Evolutionary conservation across 2,113 vertebrate species (phyloP).

Genomic region (Actenoides hombroni): DNA sequence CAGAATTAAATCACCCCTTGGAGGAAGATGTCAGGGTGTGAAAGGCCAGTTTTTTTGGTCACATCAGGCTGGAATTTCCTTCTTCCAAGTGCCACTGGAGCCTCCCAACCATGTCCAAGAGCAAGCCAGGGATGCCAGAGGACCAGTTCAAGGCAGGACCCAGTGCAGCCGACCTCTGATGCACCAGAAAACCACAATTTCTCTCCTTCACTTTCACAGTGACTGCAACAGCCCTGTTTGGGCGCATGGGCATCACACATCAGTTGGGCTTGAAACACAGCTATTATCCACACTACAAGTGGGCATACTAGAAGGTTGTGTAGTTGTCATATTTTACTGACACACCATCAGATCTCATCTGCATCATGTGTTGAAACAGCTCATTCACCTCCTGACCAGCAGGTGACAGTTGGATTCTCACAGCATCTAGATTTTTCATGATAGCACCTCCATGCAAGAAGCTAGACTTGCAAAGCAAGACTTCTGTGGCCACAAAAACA

Average conservation of each 20-base stretch:
- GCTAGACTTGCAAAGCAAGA: not conserved
- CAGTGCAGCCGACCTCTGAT: not conserved
- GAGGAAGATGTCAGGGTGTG: constrained; percentile 3
- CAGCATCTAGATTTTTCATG: not conserved
- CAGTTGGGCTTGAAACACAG: not conserved
- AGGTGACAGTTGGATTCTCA: not conserved
- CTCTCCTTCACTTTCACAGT: not conserved
- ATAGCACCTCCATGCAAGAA: not conserved
- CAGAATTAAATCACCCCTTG: constrained; percentile 39
- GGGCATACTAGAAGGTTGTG: not conserved
- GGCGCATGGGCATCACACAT: not conserved
- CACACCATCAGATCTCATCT: not conserved
- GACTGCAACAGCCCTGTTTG: not conserved
- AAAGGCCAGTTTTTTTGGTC: not conserved
- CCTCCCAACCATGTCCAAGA: not conserved
- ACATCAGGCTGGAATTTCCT: not conserved
- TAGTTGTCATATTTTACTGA: not conserved
- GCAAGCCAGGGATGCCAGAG: not conserved
- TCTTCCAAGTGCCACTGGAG: not conserved
- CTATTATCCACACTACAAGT: not conserved
- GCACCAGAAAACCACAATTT: not conserved
- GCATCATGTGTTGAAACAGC: not conserved
- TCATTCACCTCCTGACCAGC: not conserved
- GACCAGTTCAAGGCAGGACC: not conserved
- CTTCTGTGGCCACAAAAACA: not conserved